phyloP scores from a whole-genome alignment of 2,888 invertebrate genomes.

The Amitus sp. region DNA sequence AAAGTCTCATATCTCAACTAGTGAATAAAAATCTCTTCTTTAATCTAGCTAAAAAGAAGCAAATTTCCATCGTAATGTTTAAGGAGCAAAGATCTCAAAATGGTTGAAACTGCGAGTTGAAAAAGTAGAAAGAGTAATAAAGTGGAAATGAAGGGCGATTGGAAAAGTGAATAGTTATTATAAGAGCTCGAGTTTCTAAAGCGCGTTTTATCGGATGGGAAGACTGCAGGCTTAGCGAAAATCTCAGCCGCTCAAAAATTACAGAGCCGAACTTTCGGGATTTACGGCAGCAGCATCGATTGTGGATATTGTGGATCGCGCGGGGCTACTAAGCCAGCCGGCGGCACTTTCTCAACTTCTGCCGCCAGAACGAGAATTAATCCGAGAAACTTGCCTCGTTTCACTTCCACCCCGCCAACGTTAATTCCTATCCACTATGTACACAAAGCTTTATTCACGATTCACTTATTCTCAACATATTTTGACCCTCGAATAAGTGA shows the following conservation, averaged over 20 bases:
- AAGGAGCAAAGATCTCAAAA: no score
- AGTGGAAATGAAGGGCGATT: no score
- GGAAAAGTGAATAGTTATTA: no score
- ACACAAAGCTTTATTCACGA: constrained; percentile 49
- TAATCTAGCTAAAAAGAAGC: no score
- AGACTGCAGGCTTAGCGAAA: constrained; percentile 29
- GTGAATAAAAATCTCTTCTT: no score
- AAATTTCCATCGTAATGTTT: no score
- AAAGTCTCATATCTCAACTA: no score
- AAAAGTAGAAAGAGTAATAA: no score
- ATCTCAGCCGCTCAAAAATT: constrained; percentile 40
- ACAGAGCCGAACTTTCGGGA: constrained; percentile 37
- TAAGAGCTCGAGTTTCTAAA: no score
- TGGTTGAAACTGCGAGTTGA: no score
- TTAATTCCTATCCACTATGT: constrained; percentile 41
- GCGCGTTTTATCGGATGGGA: constrained; percentile 33
- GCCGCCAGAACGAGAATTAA: constrained; percentile 54
- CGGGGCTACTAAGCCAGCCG: constrained; percentile 41
- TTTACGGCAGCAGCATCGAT: constrained; percentile 40
- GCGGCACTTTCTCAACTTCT: constrained; percentile 50
- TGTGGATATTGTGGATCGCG: no score
- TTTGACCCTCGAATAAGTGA: constrained; percentile 40
- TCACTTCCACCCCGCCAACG: constrained; percentile 42
- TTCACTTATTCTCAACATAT: constrained; percentile 47
- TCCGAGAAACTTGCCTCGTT: constrained; percentile 55